Evolutionary conservation across 2,888 invertebrate species (phyloP).

Genomic region (Exephanes ischioxanthus): DNA sequence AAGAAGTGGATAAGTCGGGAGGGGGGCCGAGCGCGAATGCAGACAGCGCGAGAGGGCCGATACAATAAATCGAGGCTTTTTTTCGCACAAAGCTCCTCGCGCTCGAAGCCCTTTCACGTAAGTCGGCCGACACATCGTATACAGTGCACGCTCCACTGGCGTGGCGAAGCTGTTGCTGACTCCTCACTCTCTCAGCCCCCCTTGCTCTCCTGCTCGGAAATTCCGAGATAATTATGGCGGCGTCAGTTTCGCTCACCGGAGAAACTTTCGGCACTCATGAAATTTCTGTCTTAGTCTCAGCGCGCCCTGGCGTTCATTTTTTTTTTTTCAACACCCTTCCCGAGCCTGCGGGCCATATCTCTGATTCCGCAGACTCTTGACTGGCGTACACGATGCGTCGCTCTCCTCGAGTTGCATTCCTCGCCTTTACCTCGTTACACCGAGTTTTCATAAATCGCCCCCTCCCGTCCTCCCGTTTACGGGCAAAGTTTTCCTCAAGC

Average conservation of each 20-base stretch:
- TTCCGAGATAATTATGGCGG: slow-evolving; percentile 77
- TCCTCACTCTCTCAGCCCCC: slow-evolving; percentile 19
- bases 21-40: slow-evolving; percentile 20
- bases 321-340: slow-evolving; percentile 24
- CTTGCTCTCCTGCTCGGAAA: slow-evolving; percentile 68
- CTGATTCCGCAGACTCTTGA: slow-evolving; percentile 48
- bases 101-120: slow-evolving; percentile 2
- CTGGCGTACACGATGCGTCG: slow-evolving; percentile 60
- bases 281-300: slow-evolving; percentile 56
- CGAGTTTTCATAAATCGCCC: slow-evolving; percentile 78
- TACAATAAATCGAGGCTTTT: slow-evolving; percentile 74
- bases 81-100: slow-evolving; percentile 29
- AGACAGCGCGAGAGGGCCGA: slow-evolving; percentile 40
- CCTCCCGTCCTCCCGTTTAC: slow-evolving; percentile 65
- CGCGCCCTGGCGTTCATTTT: slow-evolving; percentile 15
- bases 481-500: slow-evolving; percentile 70
- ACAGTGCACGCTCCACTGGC: background rate
- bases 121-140: slow-evolving; percentile 4
- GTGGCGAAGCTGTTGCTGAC: slow-evolving; percentile 20
- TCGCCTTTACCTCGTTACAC: slow-evolving; percentile 75
- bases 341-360: slow-evolving; percentile 19
- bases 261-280: slow-evolving; percentile 70
- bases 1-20: slow-evolving; percentile 29
- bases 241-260: slow-evolving; percentile 77
- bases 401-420: slow-evolving; percentile 67